Percentiles rank a stretch among this genome's conserved stretches.
These are phyloP conservation scores for Calliphora vomitoria DNA, from an alignment of 2,888 invertebrate species.

Conservation along the genomic window DNA sequence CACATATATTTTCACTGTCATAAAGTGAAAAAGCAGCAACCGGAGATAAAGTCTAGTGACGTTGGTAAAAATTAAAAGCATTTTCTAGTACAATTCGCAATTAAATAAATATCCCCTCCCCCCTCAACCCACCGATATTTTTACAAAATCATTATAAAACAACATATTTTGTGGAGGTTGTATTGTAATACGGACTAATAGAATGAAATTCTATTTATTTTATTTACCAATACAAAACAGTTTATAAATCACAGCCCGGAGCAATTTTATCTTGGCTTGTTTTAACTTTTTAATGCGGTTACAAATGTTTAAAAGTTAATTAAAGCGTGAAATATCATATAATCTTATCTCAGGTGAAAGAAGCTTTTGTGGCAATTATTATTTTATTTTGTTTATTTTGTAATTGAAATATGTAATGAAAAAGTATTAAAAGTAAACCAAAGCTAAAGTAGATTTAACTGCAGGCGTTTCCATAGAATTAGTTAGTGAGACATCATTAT, in stretches of 20 bases:
- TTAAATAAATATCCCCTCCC: neutral
- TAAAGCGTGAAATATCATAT: neutral
- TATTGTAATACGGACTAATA: neutral
- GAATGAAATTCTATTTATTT: neutral
- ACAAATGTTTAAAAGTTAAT: neutral
- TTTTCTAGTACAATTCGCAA: conserved; percentile 22
- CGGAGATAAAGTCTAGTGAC: conserved; percentile 24
- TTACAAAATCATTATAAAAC: neutral
- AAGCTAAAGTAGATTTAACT: too few species aligned
- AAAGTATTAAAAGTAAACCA: too few species aligned
- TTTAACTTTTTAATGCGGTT: neutral
- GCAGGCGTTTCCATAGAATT: too few species aligned
- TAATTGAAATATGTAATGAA: conserved; percentile 9
- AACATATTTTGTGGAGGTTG: neutral
- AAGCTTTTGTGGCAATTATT: neutral
- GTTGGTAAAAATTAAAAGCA: conserved; percentile 24
- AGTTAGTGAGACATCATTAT: too few species aligned
- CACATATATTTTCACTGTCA: conserved; percentile 27
- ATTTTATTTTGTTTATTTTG: neutral
- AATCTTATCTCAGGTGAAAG: neutral
- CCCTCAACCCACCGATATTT: neutral
- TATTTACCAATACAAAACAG: conserved; percentile 19
- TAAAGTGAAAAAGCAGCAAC: neutral
- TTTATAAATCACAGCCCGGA: neutral
- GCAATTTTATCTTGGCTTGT: neutral